phyloP scores from a whole-genome alignment of 2,113 vertebrate species.

The Butastur rufipennis region DNA sequence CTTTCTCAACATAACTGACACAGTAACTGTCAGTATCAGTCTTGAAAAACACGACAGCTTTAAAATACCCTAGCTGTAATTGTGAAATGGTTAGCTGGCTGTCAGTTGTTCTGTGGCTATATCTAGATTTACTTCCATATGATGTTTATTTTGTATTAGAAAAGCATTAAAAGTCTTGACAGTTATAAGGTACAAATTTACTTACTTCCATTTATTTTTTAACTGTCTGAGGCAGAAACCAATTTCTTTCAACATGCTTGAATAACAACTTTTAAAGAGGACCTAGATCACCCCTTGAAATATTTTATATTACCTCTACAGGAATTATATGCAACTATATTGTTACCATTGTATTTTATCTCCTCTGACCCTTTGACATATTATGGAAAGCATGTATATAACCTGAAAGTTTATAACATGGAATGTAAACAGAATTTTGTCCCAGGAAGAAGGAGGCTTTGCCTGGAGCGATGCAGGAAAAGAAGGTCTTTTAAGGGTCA shows the following conservation, averaged over 20 bases:
- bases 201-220: constrained; percentile 4
- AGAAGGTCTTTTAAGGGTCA: background rate
- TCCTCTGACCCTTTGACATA: background rate
- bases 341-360: background rate
- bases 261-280: background rate
- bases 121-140: background rate
- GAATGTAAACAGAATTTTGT: background rate
- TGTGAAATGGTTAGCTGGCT: background rate
- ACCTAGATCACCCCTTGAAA: background rate
- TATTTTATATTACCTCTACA: background rate
- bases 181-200: constrained; percentile 11
- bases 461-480: background rate
- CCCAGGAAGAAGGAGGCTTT: background rate
- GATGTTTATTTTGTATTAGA: constrained; percentile 5
- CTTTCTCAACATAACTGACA: background rate
- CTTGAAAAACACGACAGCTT: background rate
- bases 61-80: background rate
- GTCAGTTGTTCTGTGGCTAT: background rate
- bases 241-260: background rate
- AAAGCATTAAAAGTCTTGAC: background rate
- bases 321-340: background rate
- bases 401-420: background rate
- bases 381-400: background rate
- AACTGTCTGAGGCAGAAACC: background rate
- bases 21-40: background rate